These are phyloP conservation scores for Drosophila mulleri DNA, from an alignment of 2,888 invertebrate genomes.

Conservation along the genomic window DNA sequence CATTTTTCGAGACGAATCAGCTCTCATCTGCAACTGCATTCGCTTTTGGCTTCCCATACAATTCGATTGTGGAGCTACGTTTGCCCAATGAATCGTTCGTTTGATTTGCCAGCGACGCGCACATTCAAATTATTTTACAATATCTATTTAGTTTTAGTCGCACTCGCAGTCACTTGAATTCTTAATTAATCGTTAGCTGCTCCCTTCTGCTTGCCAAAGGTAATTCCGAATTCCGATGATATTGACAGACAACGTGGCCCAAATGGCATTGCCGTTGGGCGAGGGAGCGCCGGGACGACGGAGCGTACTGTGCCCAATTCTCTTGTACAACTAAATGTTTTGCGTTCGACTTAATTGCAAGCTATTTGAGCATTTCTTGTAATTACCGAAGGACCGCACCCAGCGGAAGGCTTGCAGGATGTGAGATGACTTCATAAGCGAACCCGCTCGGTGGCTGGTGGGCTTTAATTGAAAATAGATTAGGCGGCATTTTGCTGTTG, in stretches of 20 bases:
- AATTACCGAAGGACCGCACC: slow-evolving; percentile 50
- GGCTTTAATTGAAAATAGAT: slow-evolving; percentile 64
- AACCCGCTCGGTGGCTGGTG: slow-evolving; percentile 19
- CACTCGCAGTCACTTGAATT: slow-evolving; percentile 73
- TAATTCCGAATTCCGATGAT: slow-evolving; percentile 37
- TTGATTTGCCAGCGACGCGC: slow-evolving; percentile 54
- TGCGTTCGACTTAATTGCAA: slow-evolving; percentile 50
- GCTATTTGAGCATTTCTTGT: slow-evolving; percentile 51
- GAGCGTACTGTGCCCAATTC: too few species aligned
- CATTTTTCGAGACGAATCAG: slow-evolving; percentile 35
- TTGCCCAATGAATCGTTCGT: slow-evolving; percentile 46
- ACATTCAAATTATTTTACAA: slow-evolving; percentile 69
- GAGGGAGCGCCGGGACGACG: neutral
- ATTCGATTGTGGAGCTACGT: slow-evolving; percentile 41
- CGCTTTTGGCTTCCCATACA: slow-evolving; percentile 48
- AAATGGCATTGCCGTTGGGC: slow-evolving; percentile 7
- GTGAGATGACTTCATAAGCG: slow-evolving; percentile 60
- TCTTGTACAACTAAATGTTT: slow-evolving; percentile 1
- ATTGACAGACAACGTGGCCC: slow-evolving; percentile 29
- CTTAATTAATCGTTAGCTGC: slow-evolving; percentile 70
- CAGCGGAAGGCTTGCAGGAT: slow-evolving; percentile 46
- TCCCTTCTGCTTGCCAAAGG: slow-evolving; percentile 32
- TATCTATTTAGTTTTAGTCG: slow-evolving; percentile 76
- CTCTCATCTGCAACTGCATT: slow-evolving; percentile 30
- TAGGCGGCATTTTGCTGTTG: slow-evolving; percentile 13